These are phyloP conservation scores for Dicyrtomina minuta DNA, from an alignment of 2,888 invertebrate species.

Conservation along the genomic window DNA sequence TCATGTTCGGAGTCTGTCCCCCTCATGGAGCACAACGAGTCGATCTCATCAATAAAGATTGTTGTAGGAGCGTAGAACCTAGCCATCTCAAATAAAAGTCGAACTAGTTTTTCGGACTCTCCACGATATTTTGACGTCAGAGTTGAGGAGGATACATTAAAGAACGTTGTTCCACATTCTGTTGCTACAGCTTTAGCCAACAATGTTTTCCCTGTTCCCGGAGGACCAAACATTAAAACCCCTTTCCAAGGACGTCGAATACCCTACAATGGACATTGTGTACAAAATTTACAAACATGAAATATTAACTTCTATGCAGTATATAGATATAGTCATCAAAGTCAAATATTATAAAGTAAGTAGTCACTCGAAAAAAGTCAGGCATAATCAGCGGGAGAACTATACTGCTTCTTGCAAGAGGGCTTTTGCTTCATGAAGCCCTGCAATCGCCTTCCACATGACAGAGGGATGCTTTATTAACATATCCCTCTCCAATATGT, in stretches of 20 bases:
- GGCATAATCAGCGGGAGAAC: conserved; percentile 98
- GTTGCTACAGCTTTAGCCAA: conserved; percentile 97
- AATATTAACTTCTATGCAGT: background rate
- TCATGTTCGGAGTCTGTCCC: conserved; percentile 97
- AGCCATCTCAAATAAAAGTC: conserved; percentile 96
- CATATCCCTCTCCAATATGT: conserved; percentile 88
- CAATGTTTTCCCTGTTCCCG: conserved; percentile 89
- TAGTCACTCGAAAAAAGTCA: conserved; percentile 86
- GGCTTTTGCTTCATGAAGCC: conserved; percentile 82
- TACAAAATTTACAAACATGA: background rate
- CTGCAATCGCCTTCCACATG: conserved; percentile 92
- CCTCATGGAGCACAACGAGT: conserved; percentile 90
- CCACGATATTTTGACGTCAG: conserved; percentile 98
- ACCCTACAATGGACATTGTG: conserved; percentile 63
- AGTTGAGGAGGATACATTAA: conserved; percentile 96
- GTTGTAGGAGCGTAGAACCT: conserved; percentile 97
- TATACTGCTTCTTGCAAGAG: conserved; percentile 89
- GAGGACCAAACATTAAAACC: conserved; percentile 62
- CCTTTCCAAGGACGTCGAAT: conserved; percentile 97
- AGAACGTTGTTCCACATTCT: conserved; percentile 96
- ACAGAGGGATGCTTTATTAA: conserved; percentile 97
- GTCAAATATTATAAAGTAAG: background rate
- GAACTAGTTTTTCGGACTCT: conserved; percentile 97
- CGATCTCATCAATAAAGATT: conserved; percentile 98
- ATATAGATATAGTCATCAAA: background rate